phyloP scores from a whole-genome alignment of 2,888 invertebrate species.

The Caradrina clavipalpis region DNA sequence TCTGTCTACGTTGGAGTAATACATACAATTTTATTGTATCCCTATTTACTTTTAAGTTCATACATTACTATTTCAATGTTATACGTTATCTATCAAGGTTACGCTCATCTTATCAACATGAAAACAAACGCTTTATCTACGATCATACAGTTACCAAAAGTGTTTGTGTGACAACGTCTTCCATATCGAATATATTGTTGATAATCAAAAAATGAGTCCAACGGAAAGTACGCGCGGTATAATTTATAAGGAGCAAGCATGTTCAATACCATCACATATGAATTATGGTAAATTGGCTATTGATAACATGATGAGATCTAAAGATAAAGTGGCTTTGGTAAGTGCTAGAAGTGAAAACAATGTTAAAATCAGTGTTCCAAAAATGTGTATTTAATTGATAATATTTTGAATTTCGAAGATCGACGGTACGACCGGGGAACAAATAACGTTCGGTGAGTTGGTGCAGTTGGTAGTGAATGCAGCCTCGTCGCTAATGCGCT shows the following conservation, averaged over 20 bases:
- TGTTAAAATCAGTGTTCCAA: not conserved
- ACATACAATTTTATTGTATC: too few species aligned
- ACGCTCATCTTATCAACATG: constrained; percentile 18
- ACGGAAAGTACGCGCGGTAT: constrained; percentile 55
- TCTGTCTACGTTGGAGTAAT: too few species aligned
- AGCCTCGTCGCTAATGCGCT: constrained; percentile 67
- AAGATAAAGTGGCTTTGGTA: constrained; percentile 77
- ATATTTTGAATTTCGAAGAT: constrained; percentile 63
- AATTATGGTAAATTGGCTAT: constrained; percentile 76
- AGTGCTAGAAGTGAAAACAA: constrained; percentile 43
- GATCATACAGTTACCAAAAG: constrained; percentile 10
- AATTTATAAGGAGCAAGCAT: constrained; percentile 70
- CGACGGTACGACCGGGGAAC: constrained; percentile 70
- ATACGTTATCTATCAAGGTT: constrained; percentile 40
- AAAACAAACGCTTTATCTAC: constrained; percentile 1
- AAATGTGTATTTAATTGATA: constrained; percentile 35
- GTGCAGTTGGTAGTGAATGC: constrained; percentile 72
- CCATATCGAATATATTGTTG: constrained; percentile 9
- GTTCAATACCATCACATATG: constrained; percentile 73
- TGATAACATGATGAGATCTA: constrained; percentile 68
- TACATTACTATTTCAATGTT: not conserved
- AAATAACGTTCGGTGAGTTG: constrained; percentile 72
- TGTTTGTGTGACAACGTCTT: constrained; percentile 16
- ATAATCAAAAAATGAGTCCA: constrained; percentile 36
- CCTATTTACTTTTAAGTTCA: too few species aligned